These are phyloP conservation scores for Cantharis lateralis DNA, from an alignment of 2,888 invertebrate genomes.

Conservation along the genomic window DNA sequence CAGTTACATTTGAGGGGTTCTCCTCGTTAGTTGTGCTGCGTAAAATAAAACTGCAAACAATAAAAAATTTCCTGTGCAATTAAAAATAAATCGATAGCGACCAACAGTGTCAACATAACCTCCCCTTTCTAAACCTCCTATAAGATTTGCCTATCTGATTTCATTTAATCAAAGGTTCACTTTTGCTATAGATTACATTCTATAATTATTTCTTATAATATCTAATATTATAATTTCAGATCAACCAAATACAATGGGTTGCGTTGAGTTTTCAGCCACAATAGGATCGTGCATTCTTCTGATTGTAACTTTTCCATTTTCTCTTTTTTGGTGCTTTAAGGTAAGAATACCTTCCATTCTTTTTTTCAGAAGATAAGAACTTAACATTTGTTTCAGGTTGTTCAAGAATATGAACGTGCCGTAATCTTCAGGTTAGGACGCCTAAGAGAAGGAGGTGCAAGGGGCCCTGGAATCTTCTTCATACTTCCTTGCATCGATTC, in stretches of 20 bases:
- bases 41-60: too few species aligned
- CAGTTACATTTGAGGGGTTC: too few species aligned
- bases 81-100: too few species aligned
- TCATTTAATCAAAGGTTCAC: too few species aligned
- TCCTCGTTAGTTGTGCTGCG: too few species aligned
- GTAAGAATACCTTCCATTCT: constrained; percentile 50
- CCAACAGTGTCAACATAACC: too few species aligned
- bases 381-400: constrained; percentile 61
- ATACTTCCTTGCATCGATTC: constrained; percentile 93
- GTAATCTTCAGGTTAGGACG: constrained; percentile 89
- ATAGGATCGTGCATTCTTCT: constrained; percentile 73
- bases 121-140: too few species aligned
- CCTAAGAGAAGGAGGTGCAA: constrained; percentile 73
- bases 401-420: constrained; percentile 85
- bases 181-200: too few species aligned
- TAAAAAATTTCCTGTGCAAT: too few species aligned
- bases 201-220: too few species aligned
- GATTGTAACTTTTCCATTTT: constrained; percentile 79
- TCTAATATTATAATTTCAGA: constrained; percentile 54
- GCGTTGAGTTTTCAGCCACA: constrained; percentile 76
- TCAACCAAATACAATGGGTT: constrained; percentile 66
- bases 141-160: too few species aligned
- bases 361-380: neutral
- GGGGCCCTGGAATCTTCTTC: constrained; percentile 91
- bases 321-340: constrained; percentile 84